Evolutionary conservation across 2,888 invertebrate genomes (phyloP).

Genomic region (Pyrrhosoma nymphula): DNA sequence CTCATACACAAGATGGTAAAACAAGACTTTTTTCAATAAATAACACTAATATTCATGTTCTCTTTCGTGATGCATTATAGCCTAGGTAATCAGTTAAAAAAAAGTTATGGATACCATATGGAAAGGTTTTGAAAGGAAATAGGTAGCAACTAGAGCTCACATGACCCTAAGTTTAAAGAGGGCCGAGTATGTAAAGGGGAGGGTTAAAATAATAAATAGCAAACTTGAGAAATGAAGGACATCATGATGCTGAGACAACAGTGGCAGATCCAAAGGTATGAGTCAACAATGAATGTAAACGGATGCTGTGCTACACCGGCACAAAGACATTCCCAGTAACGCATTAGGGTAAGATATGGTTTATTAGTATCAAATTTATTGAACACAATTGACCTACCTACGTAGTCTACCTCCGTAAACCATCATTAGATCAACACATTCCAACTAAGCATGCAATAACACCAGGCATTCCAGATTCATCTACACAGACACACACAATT

Average conservation of each 20-base stretch:
- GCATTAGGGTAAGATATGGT: neutral
- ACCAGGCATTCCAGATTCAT: slow-evolving; percentile 16
- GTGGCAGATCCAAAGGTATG: neutral
- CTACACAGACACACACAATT: slow-evolving; percentile 42
- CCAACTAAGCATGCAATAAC: slow-evolving; percentile 53
- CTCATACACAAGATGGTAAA: neutral
- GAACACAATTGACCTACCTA: slow-evolving; percentile 16
- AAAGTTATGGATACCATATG: neutral
- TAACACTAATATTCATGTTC: neutral
- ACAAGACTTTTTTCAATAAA: neutral
- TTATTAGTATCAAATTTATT: slow-evolving; percentile 17
- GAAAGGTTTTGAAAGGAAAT: neutral
- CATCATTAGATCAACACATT: slow-evolving; percentile 36
- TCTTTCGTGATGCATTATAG: neutral
- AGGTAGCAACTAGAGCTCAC: neutral
- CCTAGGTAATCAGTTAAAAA: neutral
- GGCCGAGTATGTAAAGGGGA: neutral
- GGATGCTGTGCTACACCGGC: neutral
- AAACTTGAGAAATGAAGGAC: neutral
- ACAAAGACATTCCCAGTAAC: slow-evolving; percentile 42
- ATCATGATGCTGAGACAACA: neutral
- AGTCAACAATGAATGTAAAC: neutral
- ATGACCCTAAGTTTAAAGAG: neutral
- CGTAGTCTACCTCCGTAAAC: neutral
- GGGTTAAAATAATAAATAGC: neutral